A percentile compares a stretch with the other conserved stretches of the same genome.
Conservation (phyloP, 2,888 invertebrate species). For the Dimorphilus gyrociliatus region DNA sequence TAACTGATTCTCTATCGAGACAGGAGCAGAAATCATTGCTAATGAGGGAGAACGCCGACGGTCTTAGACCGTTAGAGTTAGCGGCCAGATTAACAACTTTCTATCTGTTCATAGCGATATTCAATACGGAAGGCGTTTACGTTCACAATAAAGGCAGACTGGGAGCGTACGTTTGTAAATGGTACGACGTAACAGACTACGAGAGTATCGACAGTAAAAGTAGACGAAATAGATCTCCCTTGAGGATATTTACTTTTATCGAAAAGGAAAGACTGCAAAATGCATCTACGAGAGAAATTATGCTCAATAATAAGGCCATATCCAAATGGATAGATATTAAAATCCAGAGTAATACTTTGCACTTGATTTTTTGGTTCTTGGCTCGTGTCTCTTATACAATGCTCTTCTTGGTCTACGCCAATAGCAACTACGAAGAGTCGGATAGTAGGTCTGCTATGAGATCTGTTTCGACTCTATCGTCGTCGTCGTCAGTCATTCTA, state of each 20-base stretch:
- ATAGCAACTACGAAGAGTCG: not conserved
- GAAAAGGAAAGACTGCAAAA: constrained; percentile 4
- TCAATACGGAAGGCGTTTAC: constrained; percentile 6
- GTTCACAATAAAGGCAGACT: constrained; percentile 1
- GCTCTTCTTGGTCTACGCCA: not conserved
- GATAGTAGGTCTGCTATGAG: no score
- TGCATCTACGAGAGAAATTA: constrained; percentile 1
- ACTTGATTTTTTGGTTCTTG: constrained; percentile 5
- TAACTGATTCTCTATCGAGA: not conserved
- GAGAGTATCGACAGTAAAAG: constrained; percentile 4
- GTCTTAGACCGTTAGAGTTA: constrained; percentile 5
- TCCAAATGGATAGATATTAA: constrained; percentile 3
- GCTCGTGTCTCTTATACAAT: constrained; percentile 3
- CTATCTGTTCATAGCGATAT: constrained; percentile 4
- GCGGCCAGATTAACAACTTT: constrained; percentile 5
- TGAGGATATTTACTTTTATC: constrained; percentile 3
- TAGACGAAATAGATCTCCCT: constrained; percentile 4
- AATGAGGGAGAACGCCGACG: constrained; percentile 4
- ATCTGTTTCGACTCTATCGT: not conserved
- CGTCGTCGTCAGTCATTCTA: not conserved
- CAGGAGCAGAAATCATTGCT: not conserved
- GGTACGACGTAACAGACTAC: constrained; percentile 9
- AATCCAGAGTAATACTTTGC: constrained; percentile 4
- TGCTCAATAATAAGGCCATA: constrained; percentile 4
- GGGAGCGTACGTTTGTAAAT: constrained; percentile 3